These are phyloP conservation scores for Spinibarbus caldwelli DNA, from an alignment of 2,797 vertebrate genomes.

Conservation along the genomic window DNA sequence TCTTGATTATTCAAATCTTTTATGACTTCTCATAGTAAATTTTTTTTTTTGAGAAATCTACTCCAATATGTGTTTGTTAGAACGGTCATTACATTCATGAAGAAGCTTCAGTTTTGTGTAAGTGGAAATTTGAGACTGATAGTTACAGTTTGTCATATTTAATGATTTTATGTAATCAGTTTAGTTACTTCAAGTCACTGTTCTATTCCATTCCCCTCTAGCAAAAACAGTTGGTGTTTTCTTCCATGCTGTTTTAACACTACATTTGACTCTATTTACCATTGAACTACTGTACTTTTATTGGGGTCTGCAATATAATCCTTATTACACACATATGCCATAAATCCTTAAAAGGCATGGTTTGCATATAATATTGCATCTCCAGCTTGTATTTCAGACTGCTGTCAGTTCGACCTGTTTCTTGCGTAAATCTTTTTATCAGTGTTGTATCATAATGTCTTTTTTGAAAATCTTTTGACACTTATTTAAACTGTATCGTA, in stretches of 20 bases:
- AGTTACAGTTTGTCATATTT: conserved; percentile 2
- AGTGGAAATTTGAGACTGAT: not conserved
- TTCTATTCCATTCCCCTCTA: not conserved
- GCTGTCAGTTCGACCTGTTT: conserved; percentile 14
- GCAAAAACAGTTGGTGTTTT: not conserved
- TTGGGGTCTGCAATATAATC: not conserved
- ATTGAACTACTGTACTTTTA: conserved; percentile 21
- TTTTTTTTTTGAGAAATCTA: not conserved
- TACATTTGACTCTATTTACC: conserved; percentile 24
- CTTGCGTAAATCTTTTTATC: conserved; percentile 37
- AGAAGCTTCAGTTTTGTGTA: not conserved
- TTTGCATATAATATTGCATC: conserved; percentile 39
- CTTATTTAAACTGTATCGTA: conserved; percentile 60
- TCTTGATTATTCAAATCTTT: not conserved
- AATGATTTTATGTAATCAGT: conserved; percentile 8
- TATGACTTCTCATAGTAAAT: conserved; percentile 1
- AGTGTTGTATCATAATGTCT: conserved; percentile 55
- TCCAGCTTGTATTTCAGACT: conserved; percentile 15
- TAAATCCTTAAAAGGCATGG: conserved; percentile 28
- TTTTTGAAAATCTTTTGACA: conserved; percentile 51
- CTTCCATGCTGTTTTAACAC: conserved; percentile 26
- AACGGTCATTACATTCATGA: not conserved
- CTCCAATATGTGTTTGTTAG: not conserved
- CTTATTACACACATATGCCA: conserved; percentile 28
- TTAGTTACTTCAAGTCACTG: not conserved